A percentile compares a stretch with the other conserved stretches of the same genome.
phyloP scores from a whole-genome alignment of 2,888 invertebrate species.

The Melipona beecheii region DNA sequence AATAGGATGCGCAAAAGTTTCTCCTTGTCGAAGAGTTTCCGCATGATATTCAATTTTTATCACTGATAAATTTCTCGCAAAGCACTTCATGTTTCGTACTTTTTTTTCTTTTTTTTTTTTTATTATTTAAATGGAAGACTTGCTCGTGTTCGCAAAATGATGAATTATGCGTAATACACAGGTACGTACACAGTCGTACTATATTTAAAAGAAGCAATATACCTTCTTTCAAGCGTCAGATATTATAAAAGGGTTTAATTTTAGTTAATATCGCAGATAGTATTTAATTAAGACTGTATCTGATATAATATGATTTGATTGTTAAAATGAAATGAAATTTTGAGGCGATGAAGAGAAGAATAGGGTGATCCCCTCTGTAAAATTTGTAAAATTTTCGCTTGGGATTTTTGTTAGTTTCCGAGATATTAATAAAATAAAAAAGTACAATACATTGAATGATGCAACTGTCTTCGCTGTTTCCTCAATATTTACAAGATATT shows the following conservation, averaged over 20 bases:
- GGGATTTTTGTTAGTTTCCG: too few relatives aligned
- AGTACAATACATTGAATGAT: too few relatives aligned
- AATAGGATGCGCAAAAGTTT: constrained; percentile 49
- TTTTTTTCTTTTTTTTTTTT: neutral
- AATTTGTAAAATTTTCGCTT: too few relatives aligned
- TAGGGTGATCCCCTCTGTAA: too few relatives aligned
- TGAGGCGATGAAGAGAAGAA: too few relatives aligned
- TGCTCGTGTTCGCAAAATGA: neutral
- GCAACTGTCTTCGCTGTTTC: too few relatives aligned
- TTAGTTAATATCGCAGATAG: neutral
- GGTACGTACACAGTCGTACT: neutral
- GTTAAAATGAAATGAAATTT: too few relatives aligned
- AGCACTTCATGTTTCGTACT: neutral
- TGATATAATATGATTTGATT: too few relatives aligned
- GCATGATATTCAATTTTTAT: constrained; percentile 14
- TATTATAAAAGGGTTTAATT: neutral
- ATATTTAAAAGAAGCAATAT: neutral
- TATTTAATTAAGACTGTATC: too few relatives aligned
- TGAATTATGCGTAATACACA: neutral
- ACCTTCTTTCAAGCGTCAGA: neutral
- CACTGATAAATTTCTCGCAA: neutral
- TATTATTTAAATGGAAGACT: neutral
- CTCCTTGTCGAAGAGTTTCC: constrained; percentile 37
- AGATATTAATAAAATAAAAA: too few relatives aligned
- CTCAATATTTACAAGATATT: too few relatives aligned